Conservation (phyloP, 1,140 invertebrate genomes). For the Drosophila paulistorum region DNA sequence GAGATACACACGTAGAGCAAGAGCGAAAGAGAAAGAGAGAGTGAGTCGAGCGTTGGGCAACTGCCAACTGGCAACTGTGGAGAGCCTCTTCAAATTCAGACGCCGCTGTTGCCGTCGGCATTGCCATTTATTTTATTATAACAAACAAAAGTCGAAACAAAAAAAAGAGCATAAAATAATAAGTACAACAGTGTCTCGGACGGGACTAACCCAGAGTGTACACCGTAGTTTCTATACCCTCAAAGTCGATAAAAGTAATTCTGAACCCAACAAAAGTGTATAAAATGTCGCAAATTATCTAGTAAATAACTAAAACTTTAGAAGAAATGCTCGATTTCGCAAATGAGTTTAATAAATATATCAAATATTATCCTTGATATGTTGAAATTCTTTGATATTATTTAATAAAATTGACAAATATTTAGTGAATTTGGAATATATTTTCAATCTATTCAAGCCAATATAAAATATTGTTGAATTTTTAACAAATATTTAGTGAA, state of each 20-base stretch:
- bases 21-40: conserved; percentile 25
- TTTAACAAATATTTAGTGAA: too few relatives aligned
- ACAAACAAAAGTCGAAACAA: conserved; percentile 66
- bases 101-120: conserved; percentile 60
- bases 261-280: too few relatives aligned
- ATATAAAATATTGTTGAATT: too few relatives aligned
- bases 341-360: too few relatives aligned
- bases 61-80: conserved; percentile 63
- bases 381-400: too few relatives aligned
- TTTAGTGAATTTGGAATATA: too few relatives aligned
- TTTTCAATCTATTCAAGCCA: too few relatives aligned
- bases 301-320: too few relatives aligned
- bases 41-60: conserved; percentile 37
- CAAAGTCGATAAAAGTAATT: neutral
- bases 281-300: too few relatives aligned
- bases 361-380: too few relatives aligned
- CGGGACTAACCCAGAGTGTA: neutral
- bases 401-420: too few relatives aligned
- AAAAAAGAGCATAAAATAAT: conserved; percentile 37
- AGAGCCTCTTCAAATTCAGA: conserved; percentile 67
- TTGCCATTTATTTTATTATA: conserved; percentile 80
- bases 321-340: too few relatives aligned
- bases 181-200: conserved; percentile 2
- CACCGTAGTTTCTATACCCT: neutral
- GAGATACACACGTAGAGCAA: conserved; percentile 22